phyloP scores from a whole-genome alignment of 2,113 vertebrate species.

The Bufo gargarizans region DNA sequence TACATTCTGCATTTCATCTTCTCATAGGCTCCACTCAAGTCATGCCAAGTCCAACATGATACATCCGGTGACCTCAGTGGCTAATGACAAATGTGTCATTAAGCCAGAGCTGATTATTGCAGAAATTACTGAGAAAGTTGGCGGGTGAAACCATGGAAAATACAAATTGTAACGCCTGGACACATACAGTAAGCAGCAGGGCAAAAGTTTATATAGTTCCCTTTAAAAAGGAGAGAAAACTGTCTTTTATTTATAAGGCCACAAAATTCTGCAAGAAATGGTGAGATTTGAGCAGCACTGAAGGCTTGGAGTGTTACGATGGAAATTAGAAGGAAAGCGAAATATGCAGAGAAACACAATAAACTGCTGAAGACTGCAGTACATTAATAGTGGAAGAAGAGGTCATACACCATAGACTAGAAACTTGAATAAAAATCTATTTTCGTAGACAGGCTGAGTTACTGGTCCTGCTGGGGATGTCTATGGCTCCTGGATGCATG shows the following conservation, averaged over 20 bases:
- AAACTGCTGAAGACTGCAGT: not conserved
- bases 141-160: not conserved
- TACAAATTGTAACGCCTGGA: not conserved
- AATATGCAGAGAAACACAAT: conserved; percentile 16
- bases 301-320: not conserved
- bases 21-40: not conserved
- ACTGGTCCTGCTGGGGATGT: conserved; percentile 28
- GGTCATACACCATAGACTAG: conserved; percentile 4
- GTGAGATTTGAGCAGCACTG: conserved; percentile 6
- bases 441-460: not conserved
- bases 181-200: not conserved
- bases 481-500: conserved; percentile 9
- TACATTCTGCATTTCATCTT: conserved; percentile 3
- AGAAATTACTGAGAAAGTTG: not conserved
- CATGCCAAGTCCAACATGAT: conserved; percentile 18
- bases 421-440: conserved; percentile 28
- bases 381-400: not conserved
- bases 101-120: conserved; percentile 9
- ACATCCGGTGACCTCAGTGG: conserved; percentile 9
- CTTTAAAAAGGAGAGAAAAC: not conserved
- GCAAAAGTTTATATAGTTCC: conserved; percentile 20
- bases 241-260: conserved; percentile 8
- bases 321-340: conserved; percentile 8
- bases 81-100: conserved; percentile 18
- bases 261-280: conserved; percentile 2